Evolutionary conservation across 2,888 invertebrate species (phyloP), one percentile per base, ranked within the genome.

Genomic region (Junonia oenone): DNA sequence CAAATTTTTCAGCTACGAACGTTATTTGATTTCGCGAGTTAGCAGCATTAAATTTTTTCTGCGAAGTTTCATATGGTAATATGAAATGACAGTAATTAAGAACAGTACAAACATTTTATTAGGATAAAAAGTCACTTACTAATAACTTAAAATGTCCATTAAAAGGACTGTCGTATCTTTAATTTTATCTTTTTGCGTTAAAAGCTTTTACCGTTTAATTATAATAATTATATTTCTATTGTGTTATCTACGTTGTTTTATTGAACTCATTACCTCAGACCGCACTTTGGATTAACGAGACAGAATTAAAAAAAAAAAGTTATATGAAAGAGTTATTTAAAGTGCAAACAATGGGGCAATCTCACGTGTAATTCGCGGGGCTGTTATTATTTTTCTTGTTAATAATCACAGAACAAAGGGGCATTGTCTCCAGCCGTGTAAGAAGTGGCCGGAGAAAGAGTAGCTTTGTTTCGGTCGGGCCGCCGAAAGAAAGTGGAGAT

Each of bases 301-400:
- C 17, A 27, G 2, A 45, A 51, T 43, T 8, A 43, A 50, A 55
- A 47, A 51, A 19, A 26, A n/a, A 40, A 9, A 11, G n/a, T 31
- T 29, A 15, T 13, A 38, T 51, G 27, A 49, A 49, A 33, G 19
- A 45, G 27, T 48, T 58, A 35, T 49, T 52, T 55, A 55, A 53
- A 59, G 19, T 14, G 48, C 15, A 59, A 54, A 68, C 66, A 66
- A 69, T 69, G 64, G 65, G 57, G 68, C 57, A 64, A 61, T 61
- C 56, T 62, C 66, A 71, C 65, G 56, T 63, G 65, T 68, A 67
- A 63, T 63, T 61, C 61, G 55, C 61, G 52, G 45, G 45, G 47
- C 60, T 49, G 45, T 60, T 63, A 61, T 63, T 66, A 61, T 63
- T 66, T 64, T 64, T 63, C 64, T 59, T 63, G 58, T 66, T 66